Evolutionary conservation across 2,888 invertebrate genomes (phyloP).

Genomic region (Thymelicus sylvestris): DNA sequence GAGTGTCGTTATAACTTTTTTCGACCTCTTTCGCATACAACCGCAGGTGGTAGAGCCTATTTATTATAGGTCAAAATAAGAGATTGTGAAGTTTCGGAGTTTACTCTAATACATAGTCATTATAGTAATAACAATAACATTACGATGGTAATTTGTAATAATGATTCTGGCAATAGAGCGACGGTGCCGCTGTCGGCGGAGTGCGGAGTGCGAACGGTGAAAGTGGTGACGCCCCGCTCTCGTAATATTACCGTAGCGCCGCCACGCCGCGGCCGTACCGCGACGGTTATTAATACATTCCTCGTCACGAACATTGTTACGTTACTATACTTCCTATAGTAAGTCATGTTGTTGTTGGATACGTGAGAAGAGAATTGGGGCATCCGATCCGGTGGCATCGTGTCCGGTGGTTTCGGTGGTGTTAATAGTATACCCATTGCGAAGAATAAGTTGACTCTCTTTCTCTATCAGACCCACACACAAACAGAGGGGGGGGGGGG

Average conservation of each 20-base stretch:
- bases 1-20: no score
- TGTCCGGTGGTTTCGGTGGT: not conserved
- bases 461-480: no score
- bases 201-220: conserved; percentile 13
- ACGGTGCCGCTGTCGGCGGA: not conserved
- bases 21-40: no score
- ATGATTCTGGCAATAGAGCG: conserved; percentile 3
- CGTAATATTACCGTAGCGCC: conserved; percentile 14
- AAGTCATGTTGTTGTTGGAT: not conserved
- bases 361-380: not conserved
- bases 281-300: conserved; percentile 30
- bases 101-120: no score
- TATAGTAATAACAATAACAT: not conserved
- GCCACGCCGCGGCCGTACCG: no score
- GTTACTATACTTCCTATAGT: conserved; percentile 15
- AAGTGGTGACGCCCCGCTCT: conserved; percentile 33
- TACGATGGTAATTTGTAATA: conserved; percentile 1
- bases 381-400: not conserved
- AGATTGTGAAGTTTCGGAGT: no score
- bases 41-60: no score
- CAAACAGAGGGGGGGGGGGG: no score
- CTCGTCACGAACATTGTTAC: conserved; percentile 30
- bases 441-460: no score
- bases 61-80: no score
- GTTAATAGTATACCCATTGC: not conserved